These are phyloP conservation scores for Lytechinus variegatus DNA, from an alignment of 35 echinoderm and acorn worm genomes.

Conservation along the genomic window DNA sequence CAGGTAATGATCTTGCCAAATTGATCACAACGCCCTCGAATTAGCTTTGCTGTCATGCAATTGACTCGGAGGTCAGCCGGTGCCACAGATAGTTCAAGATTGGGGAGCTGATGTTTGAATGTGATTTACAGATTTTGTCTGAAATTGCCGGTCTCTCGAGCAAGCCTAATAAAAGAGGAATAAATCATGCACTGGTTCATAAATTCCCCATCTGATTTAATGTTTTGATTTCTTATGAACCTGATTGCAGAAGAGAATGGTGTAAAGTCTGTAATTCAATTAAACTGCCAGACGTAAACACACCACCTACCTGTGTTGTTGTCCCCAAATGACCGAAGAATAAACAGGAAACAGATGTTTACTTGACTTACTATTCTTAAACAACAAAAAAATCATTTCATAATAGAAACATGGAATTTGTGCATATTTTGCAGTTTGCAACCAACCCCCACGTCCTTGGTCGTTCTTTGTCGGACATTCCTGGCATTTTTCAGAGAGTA, in stretches of 20 bases:
- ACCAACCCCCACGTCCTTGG: not conserved
- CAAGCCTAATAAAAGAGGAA: too few species aligned
- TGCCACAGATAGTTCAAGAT: not conserved
- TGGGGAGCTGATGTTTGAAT: not conserved
- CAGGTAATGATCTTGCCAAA: slow-evolving; percentile 2
- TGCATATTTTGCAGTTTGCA: not conserved
- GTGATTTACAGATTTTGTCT: not conserved
- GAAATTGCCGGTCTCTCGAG: not conserved
- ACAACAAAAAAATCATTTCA: not conserved
- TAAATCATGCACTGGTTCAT: too few species aligned
- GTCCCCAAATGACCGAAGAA: slow-evolving; percentile 9
- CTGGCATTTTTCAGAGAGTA: not conserved
- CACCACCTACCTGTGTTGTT: not conserved
- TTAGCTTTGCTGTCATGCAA: not conserved
- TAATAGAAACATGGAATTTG: not conserved
- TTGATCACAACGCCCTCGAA: not conserved
- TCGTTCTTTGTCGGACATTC: not conserved
- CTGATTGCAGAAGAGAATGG: not conserved
- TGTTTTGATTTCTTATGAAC: too few species aligned
- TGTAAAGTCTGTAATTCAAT: not conserved
- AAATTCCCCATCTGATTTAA: too few species aligned
- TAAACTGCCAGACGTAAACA: not conserved
- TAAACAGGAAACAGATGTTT: slow-evolving; percentile 19
- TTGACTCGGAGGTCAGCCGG: not conserved
- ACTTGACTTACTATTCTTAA: not conserved